phyloP scores from a whole-genome alignment of 1,140 invertebrate species.

The Ceratoteleas bidentatus region DNA sequence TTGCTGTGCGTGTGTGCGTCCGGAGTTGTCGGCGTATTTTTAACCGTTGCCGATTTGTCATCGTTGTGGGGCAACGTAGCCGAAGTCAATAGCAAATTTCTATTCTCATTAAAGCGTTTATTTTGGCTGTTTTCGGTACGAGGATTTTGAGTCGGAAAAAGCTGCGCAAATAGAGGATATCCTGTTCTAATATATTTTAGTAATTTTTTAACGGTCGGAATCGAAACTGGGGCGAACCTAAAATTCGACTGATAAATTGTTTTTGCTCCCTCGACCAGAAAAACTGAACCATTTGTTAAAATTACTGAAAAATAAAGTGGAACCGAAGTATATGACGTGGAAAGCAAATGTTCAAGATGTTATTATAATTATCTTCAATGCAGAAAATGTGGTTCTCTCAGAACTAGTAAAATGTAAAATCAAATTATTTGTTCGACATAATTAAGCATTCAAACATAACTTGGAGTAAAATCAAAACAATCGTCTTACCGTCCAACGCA shows the following conservation, averaged over 20 bases:
- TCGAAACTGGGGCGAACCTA: not conserved
- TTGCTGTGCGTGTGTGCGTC: constrained; percentile 2
- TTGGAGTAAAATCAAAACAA: constrained; percentile 30
- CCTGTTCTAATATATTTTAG: constrained; percentile 12
- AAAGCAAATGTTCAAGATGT: not conserved
- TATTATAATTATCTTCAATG: not conserved
- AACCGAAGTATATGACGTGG: too few species aligned
- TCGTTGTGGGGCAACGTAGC: constrained; percentile 4
- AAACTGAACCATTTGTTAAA: too few species aligned
- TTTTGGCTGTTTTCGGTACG: constrained; percentile 16
- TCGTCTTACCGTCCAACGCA: constrained; percentile 30
- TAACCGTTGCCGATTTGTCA: constrained; percentile 29
- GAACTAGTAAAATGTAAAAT: too few species aligned
- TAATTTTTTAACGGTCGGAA: not conserved
- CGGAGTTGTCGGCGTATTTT: constrained; percentile 32
- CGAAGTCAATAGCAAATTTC: constrained; percentile 8
- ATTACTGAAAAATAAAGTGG: too few species aligned
- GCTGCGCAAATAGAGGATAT: constrained; percentile 30
- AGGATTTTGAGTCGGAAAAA: constrained; percentile 10
- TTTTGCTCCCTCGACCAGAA: too few species aligned
- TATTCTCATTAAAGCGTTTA: constrained; percentile 33
- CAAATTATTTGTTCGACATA: too few species aligned
- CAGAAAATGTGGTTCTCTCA: too few species aligned
- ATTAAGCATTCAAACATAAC: not conserved
- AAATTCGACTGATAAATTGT: not conserved